Conservation (phyloP, 2,113 vertebrate genomes). For the Zosterops pallidus region DNA sequence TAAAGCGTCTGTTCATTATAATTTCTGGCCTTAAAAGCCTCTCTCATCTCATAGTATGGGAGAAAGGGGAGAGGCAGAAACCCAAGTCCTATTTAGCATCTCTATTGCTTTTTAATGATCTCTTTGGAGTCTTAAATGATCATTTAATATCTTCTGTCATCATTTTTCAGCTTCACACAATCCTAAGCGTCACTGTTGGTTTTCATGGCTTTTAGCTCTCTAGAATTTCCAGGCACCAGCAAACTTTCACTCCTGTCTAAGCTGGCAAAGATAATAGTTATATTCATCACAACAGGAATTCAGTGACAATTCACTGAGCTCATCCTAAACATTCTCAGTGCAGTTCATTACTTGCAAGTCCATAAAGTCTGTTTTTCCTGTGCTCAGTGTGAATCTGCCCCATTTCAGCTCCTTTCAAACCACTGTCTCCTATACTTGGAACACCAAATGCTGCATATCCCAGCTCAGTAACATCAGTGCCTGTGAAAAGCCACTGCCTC, state of each 20-base stretch:
- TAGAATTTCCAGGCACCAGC: not conserved
- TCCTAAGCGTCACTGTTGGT: not conserved
- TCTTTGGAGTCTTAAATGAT: not conserved
- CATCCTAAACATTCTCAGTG: not conserved
- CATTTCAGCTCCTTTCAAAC: not conserved
- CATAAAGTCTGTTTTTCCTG: not conserved
- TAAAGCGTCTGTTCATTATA: not conserved
- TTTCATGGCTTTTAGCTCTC: not conserved
- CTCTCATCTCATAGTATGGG: not conserved
- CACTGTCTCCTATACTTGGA: not conserved
- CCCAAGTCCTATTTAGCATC: constrained; percentile 16
- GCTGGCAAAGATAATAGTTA: not conserved
- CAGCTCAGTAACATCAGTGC: not conserved
- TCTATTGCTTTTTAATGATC: constrained; percentile 43
- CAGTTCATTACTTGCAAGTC: not conserved
- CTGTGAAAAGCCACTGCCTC: not conserved
- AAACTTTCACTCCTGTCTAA: constrained; percentile 3
- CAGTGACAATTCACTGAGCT: not conserved
- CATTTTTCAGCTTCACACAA: not conserved
- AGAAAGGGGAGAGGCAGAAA: not conserved
- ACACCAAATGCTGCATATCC: not conserved
- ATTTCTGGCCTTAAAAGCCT: constrained; percentile 42
- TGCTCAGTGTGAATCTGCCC: not conserved
- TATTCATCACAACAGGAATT: not conserved
- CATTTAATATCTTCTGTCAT: constrained; percentile 41